Evolutionary conservation across 1,140 invertebrate species (phyloP), one percentile per base, ranked within the genome.

Genomic region (Nomia melanderi): DNA sequence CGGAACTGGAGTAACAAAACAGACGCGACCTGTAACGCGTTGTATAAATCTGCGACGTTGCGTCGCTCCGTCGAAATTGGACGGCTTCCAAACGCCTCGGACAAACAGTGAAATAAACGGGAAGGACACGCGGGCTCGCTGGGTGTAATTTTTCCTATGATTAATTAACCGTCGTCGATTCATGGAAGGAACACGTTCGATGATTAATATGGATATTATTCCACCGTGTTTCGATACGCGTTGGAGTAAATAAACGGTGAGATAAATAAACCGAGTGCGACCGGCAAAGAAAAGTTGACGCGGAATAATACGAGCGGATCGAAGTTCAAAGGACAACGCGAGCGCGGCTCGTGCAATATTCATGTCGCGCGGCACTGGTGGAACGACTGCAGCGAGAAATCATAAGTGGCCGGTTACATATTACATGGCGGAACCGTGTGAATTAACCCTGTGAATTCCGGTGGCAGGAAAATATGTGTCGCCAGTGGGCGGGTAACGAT

Each of bases 11-110:
- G 47, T 73, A 73, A 73, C 71, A 41, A 73, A 65, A 65, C 36
- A 73, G 44, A 65, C 57, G 31, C 23, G 17, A 20, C 39, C 57
- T 6, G 41, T 72, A 64, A 65, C 71, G 62, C 25, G 47, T 65
- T 41, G 33, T 33, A 65, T 64, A 74, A 74, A 74, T 74, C 71
- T 54, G 27, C 71, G 39, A 54, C 54, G 60, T 65, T 69, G 64
- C 23, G 73, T 8, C 33, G 39, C 0, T 69, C 29, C 56, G 39
- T 76, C 25, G 73, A 59, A 56, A 76, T 65, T 74, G 71, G 71
- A 65, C 25, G 33, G 44, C 36, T 56, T 74, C 60, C 71, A 74
- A 74, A 56, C 47, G 62, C 25, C 29, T 50, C 53, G 56, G 33
- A 62, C 62, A 65, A 74, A 74, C 47, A 54, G 47, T 23, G 20